Conservation (phyloP, 1,140 invertebrate genomes). For the Dreissena polymorpha region DNA sequence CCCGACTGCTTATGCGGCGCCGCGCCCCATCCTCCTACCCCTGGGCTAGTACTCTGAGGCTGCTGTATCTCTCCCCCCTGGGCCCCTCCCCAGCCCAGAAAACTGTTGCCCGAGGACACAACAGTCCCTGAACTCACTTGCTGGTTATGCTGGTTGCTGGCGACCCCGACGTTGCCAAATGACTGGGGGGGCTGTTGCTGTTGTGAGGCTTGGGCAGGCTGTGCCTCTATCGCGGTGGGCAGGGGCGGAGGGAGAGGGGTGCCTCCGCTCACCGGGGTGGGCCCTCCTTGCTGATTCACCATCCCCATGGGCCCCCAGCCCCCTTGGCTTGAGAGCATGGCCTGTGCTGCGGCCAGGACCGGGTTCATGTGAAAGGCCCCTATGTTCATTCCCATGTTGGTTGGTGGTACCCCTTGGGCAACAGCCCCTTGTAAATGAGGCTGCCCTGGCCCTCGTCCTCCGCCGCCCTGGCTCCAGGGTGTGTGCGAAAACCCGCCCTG, state of each 20-base stretch:
- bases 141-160: neutral
- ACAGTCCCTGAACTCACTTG: conserved; percentile 52
- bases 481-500: conserved; percentile 56
- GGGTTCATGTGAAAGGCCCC: conserved; percentile 70
- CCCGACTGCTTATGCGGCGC: conserved; percentile 60
- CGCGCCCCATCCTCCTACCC: conserved; percentile 66
- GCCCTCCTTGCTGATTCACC: conserved; percentile 60
- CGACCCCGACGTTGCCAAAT: conserved; percentile 66
- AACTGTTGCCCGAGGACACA: conserved; percentile 62
- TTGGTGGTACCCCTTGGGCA: conserved; percentile 60
- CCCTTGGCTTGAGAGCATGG: conserved; percentile 72
- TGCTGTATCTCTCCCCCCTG: conserved; percentile 58
- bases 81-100: conserved; percentile 64
- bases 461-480: conserved; percentile 63
- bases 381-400: conserved; percentile 69
- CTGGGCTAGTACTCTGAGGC: conserved; percentile 63
- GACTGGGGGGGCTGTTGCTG: conserved; percentile 56
- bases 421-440: conserved; percentile 61
- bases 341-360: conserved; percentile 76
- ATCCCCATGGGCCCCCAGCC: conserved; percentile 71
- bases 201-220: conserved; percentile 49
- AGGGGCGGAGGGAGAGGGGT: conserved; percentile 56
- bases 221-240: conserved; percentile 49
- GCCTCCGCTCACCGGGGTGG: conserved; percentile 60
- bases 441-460: conserved; percentile 61